Percentiles rank a stretch among this genome's conserved stretches.
These are phyloP conservation scores for Eutolmus rufibarbis DNA, from an alignment of 2,888 invertebrate genomes.

Conservation along the genomic window DNA sequence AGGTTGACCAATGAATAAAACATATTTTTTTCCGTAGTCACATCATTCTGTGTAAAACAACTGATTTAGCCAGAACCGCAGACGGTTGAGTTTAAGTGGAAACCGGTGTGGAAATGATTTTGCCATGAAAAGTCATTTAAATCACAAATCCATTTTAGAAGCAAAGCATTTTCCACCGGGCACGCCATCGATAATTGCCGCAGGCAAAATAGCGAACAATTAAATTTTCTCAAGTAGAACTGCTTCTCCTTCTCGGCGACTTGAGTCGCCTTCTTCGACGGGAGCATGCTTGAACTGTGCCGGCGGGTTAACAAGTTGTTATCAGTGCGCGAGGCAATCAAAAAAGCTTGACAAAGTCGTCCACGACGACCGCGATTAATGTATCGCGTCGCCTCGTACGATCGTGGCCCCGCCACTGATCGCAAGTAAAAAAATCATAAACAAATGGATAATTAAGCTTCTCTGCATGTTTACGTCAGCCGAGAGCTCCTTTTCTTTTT, in stretches of 20 bases:
- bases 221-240: not conserved
- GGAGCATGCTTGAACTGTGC: not conserved
- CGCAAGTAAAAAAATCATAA: not conserved
- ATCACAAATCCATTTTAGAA: not conserved
- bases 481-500: not conserved
- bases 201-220: not conserved
- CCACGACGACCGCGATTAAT: not conserved
- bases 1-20: not conserved
- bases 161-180: not conserved
- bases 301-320: constrained; percentile 5
- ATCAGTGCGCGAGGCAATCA: not conserved
- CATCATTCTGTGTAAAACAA: not conserved
- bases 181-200: not conserved
- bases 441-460: not conserved
- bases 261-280: not conserved
- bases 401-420: not conserved
- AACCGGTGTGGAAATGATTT: not conserved
- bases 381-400: not conserved
- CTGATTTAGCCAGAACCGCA: not conserved
- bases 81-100: not conserved
- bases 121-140: not conserved
- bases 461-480: not conserved
- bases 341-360: not conserved
- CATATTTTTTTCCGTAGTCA: not conserved
- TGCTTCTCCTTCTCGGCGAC: not conserved